Evolutionary conservation across 2,113 vertebrate species (phyloP).

Genomic region (Naja naja): DNA sequence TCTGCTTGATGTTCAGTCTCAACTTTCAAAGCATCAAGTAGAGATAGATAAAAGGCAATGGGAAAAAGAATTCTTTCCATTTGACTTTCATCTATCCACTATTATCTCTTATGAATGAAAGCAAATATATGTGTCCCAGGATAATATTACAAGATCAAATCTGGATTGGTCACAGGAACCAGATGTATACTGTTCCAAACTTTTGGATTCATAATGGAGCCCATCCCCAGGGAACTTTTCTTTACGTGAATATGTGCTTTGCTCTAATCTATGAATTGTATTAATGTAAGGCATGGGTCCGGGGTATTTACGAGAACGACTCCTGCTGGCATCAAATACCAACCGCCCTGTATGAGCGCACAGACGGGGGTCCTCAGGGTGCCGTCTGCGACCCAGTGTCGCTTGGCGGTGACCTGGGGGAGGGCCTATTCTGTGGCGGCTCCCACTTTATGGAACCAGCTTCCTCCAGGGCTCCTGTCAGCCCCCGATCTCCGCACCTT

Average conservation of each 20-base stretch:
- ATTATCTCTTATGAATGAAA: not conserved
- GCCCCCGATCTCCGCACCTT: too few relatives aligned
- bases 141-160: not conserved
- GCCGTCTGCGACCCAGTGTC: too few relatives aligned
- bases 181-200: not conserved
- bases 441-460: too few relatives aligned
- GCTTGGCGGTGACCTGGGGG: too few relatives aligned
- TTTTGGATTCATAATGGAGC: not conserved
- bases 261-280: not conserved
- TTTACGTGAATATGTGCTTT: not conserved
- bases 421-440: too few relatives aligned
- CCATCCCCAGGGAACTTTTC: not conserved
- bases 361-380: too few relatives aligned
- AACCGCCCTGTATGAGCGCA: too few relatives aligned
- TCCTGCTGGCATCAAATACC: too few relatives aligned
- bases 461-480: too few relatives aligned
- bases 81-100: not conserved
- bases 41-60: not conserved
- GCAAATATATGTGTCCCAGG: not conserved
- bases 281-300: too few relatives aligned
- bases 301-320: too few relatives aligned
- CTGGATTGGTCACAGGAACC: too few relatives aligned
- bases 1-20: not conserved
- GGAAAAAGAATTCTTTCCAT: not conserved
- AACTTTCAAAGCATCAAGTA: not conserved